Conservation (phyloP, 2,888 invertebrate genomes). For the Drosophila rellima region DNA sequence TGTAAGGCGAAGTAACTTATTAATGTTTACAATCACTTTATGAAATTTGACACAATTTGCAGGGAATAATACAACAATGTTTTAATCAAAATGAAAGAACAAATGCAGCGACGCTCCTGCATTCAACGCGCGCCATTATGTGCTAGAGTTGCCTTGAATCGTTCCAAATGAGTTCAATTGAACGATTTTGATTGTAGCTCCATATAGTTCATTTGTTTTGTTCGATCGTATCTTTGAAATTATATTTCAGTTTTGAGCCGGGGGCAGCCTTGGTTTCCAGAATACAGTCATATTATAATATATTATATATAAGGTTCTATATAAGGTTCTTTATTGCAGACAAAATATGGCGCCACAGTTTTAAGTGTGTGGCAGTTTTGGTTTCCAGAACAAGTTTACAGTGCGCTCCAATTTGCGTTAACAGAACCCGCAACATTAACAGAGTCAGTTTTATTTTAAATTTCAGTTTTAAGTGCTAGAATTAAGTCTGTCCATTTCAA, state of each 20-base stretch:
- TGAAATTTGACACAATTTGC: slow-evolving; percentile 3
- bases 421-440: slow-evolving; percentile 14
- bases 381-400: slow-evolving; percentile 13
- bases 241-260: too few species aligned
- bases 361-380: too few species aligned
- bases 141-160: background rate
- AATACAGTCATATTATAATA: too few species aligned
- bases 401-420: background rate
- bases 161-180: too few species aligned
- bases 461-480: slow-evolving; percentile 6
- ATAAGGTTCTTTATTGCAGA: too few species aligned
- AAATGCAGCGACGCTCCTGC: slow-evolving; percentile 21
- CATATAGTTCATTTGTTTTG: too few species aligned
- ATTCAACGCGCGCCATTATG: slow-evolving; percentile 44
- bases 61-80: background rate
- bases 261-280: background rate
- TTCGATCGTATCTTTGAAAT: too few species aligned
- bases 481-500: background rate
- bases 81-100: slow-evolving; percentile 1
- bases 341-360: too few species aligned
- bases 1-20: slow-evolving; percentile 7
- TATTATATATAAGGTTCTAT: too few species aligned
- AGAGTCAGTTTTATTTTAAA: background rate
- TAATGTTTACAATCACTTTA: background rate
- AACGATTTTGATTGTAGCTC: too few species aligned